Conservation (phyloP, 2,113 vertebrate genomes). For the Malurus cyaneus region DNA sequence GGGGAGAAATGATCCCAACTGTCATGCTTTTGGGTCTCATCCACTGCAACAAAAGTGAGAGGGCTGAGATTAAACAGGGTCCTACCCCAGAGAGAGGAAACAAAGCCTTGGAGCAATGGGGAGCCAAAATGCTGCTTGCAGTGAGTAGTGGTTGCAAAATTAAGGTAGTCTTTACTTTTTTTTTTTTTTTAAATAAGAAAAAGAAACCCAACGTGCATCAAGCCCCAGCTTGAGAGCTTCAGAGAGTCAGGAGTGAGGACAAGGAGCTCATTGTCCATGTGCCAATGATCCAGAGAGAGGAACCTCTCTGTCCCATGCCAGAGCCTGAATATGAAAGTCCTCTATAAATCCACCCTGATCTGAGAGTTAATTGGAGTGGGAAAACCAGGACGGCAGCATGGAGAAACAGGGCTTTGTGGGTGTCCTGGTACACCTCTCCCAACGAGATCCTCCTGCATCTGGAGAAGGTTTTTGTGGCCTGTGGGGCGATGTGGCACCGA, state of each 20-base stretch:
- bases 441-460: background rate
- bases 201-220: background rate
- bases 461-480: background rate
- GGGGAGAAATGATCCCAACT: background rate
- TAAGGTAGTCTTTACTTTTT: background rate
- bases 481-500: fast-evolving
- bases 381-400: background rate
- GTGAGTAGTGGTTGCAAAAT: background rate
- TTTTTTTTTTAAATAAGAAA: background rate
- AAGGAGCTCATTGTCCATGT: background rate
- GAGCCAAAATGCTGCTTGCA: background rate
- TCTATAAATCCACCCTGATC: background rate
- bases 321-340: background rate
- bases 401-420: background rate
- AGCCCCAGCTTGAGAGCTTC: background rate
- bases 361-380: background rate
- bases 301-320: background rate
- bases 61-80: background rate
- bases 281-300: background rate
- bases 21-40: background rate
- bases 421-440: slow-evolving; percentile 6
- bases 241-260: background rate
- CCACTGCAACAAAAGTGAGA: background rate
- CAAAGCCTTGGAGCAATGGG: background rate
- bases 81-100: background rate